phyloP scores from a whole-genome alignment of 2,113 vertebrate species.

The Syngnathoides biaculeatus region DNA sequence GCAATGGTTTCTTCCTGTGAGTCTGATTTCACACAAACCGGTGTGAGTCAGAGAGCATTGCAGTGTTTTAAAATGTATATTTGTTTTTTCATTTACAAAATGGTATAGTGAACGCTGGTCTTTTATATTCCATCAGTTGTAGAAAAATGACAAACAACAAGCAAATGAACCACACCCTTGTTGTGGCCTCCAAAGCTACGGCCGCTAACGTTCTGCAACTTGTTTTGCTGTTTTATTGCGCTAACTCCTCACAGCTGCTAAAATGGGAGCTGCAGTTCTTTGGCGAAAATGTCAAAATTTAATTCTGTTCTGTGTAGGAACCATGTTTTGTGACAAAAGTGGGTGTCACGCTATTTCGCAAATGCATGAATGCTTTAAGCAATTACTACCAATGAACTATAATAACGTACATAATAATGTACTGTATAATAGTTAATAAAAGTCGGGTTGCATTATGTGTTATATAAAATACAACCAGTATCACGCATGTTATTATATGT shows the following conservation, averaged over 20 bases:
- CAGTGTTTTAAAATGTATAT: not conserved
- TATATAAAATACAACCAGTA: too few relatives aligned
- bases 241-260: not conserved
- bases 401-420: too few relatives aligned
- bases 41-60: conserved; percentile 12
- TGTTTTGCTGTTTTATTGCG: not conserved
- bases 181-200: not conserved
- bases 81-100: not conserved
- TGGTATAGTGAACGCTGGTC: not conserved
- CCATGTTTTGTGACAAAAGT: not conserved
- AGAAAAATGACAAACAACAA: not conserved
- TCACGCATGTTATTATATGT: too few relatives aligned
- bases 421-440: too few relatives aligned
- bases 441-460: too few relatives aligned
- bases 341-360: not conserved
- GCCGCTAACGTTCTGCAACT: not conserved
- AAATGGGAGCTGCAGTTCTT: not conserved
- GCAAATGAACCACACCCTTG: not conserved
- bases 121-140: not conserved
- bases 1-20: conserved; percentile 34
- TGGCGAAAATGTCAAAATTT: not conserved
- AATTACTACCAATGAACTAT: not conserved
- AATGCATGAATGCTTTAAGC: not conserved
- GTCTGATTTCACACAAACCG: conserved; percentile 14
- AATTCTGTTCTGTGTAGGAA: not conserved